Evolutionary conservation across 2,888 invertebrate species (phyloP), one percentile per base, ranked within the genome.

Genomic region (Zootermopsis nevadensis): DNA sequence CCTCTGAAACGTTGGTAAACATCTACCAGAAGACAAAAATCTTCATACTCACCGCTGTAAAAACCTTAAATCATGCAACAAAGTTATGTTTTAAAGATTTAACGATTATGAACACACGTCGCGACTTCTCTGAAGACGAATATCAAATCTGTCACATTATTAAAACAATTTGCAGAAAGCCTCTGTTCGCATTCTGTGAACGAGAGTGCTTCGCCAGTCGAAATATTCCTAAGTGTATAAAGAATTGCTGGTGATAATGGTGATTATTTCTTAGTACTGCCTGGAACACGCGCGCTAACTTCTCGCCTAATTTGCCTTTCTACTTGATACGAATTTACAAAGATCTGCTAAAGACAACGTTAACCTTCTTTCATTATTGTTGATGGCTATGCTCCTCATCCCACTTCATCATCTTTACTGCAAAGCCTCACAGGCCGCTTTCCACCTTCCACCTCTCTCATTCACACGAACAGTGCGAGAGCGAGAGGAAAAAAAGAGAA

Each of bases 341-440:
- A 48, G 19, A 48, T 48, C 38, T 6, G 19, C 3, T 48, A 48
- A 48, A 48, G 19, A 48, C 48, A 48, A 15, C 19, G 48, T 48
- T 48, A 48, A 48, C 48, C 48, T 60, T 15, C n/a, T 60, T n/a
- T 60, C n/a, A 60, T 60, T 60, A 27, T 60, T 60, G 60, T 60
- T 60, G 60, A 60, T 60, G 60, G 60, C 22, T 1, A n/a, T 8
- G n/a, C 60, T n/a, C 27, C 60, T 27, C 7, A 27, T 27, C n/a
- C 60, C 6, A 27, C n/a, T 60, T 27, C 60, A 60, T 60, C 60
- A 60, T 60, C 60, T 48, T 48, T 48, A 48, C 15, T 48, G 19
- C 19, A 48, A 48, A 19, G 48, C 19, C 48, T 48, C 48, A 48
- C 1, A 48, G 19, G 19, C 48, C n/a, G 60, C 60, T n/a, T 60